phyloP scores from a whole-genome alignment of 2,797 vertebrate species.

The Molossus molossus region DNA sequence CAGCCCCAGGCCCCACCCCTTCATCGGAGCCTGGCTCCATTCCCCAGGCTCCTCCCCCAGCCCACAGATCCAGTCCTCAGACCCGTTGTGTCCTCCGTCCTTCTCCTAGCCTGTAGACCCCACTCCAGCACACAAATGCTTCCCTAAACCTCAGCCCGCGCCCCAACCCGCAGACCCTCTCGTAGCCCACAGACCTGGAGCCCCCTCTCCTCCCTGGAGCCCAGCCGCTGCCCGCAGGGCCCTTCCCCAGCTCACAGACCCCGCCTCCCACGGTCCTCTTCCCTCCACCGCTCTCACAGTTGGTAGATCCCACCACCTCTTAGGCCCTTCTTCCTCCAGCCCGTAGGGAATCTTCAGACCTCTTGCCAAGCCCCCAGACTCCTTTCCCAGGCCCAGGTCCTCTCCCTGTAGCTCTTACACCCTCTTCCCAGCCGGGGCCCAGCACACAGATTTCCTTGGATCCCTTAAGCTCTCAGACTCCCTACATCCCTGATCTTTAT shows the following conservation, averaged over 20 bases:
- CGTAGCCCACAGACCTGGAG: accelerated
- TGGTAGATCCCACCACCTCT: background rate
- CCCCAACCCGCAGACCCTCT: background rate
- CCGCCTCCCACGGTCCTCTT: background rate
- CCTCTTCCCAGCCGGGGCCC: background rate
- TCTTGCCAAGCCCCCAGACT: background rate
- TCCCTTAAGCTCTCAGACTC: background rate
- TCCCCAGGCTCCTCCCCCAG: background rate
- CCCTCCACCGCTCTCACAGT: background rate
- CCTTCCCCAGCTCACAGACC: no score
- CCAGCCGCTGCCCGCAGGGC: background rate
- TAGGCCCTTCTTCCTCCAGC: background rate
- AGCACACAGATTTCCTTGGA: background rate
- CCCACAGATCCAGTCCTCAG: no score
- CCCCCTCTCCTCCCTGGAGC: background rate
- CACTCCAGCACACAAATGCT: background rate
- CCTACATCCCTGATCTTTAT: no score
- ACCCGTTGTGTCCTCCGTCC: background rate
- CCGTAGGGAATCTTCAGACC: background rate
- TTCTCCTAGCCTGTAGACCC: no score
- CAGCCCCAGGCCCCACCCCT: no score
- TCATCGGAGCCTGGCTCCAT: background rate
- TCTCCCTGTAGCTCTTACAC: background rate
- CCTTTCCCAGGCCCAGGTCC: background rate
- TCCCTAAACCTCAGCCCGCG: background rate